These are phyloP conservation scores for Dasyurus viverrinus DNA, from an alignment of 2,113 vertebrate species.

Conservation along the genomic window DNA sequence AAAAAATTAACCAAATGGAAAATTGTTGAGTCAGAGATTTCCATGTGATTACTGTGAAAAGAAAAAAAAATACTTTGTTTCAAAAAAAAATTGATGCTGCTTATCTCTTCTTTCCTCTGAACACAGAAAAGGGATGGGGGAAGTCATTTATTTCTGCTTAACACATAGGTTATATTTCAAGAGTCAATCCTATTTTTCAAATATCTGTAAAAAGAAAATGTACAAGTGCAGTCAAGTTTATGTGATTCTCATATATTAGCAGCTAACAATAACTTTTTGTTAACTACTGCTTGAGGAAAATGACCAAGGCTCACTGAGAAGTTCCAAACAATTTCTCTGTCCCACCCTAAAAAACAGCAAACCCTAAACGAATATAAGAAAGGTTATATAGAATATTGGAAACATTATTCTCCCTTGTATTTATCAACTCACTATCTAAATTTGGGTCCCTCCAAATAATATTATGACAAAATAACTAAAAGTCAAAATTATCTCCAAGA, in stretches of 20 bases:
- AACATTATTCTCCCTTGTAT: constrained; percentile 28
- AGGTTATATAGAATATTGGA: constrained; percentile 14
- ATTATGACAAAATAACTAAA: constrained; percentile 40
- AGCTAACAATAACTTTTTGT: not conserved
- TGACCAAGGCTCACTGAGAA: not conserved
- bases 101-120: not conserved
- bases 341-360: not conserved
- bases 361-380: constrained; percentile 11
- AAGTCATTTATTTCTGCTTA: not conserved
- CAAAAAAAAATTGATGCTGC: not conserved
- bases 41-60: not conserved
- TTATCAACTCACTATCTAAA: constrained; percentile 31
- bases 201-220: not conserved
- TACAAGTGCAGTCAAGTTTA: constrained; percentile 4
- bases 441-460: not conserved
- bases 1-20: constrained; percentile 3
- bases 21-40: not conserved
- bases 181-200: constrained; percentile 13
- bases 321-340: not conserved
- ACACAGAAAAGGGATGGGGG: not conserved
- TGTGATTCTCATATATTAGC: not conserved
- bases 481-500: constrained; percentile 20
- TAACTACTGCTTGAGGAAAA: not conserved
- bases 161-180: not conserved
- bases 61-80: not conserved